These are phyloP conservation scores for Slavum lentiscoides DNA, from an alignment of 2,888 invertebrate genomes.

Conservation along the genomic window DNA sequence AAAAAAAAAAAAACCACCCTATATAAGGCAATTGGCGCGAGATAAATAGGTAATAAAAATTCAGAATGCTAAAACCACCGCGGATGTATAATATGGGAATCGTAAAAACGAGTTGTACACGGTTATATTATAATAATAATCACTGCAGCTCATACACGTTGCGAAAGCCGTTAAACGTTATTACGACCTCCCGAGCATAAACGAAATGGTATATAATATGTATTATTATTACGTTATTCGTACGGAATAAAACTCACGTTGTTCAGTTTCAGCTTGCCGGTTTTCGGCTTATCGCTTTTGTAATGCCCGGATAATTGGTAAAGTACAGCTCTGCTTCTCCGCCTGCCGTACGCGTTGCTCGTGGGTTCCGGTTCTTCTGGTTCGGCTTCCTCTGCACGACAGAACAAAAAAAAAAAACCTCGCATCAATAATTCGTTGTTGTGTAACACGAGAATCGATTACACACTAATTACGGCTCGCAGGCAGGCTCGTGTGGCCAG, in stretches of 20 bases:
- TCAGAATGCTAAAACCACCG: not conserved
- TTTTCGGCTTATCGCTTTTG: constrained; percentile 90
- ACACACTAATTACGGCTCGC: too few relatives aligned
- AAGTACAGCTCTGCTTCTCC: constrained; percentile 90
- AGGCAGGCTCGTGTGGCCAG: too few relatives aligned
- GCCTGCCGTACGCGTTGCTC: constrained; percentile 76
- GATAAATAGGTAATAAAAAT: not conserved
- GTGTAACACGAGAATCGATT: too few relatives aligned
- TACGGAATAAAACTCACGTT: constrained; percentile 72
- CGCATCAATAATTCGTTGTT: too few relatives aligned
- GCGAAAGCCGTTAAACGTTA: too few relatives aligned
- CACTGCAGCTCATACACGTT: too few relatives aligned
- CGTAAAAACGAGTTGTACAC: too few relatives aligned
- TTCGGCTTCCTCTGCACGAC: constrained; percentile 61
- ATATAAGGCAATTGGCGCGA: too few relatives aligned
- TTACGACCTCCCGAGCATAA: too few relatives aligned
- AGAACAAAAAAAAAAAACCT: constrained; percentile 7
- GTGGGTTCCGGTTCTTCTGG: constrained; percentile 79
- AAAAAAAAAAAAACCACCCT: too few relatives aligned
- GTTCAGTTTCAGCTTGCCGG: constrained; percentile 76
- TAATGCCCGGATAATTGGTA: constrained; percentile 97
- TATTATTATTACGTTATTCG: not conserved
- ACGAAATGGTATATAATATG: not conserved
- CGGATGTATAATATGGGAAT: too few relatives aligned
- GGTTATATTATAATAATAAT: too few relatives aligned